Evolutionary conservation across 2,797 vertebrate species (phyloP), one percentile per base, ranked within the genome.

Genomic region (Sebastes diaconus): DNA sequence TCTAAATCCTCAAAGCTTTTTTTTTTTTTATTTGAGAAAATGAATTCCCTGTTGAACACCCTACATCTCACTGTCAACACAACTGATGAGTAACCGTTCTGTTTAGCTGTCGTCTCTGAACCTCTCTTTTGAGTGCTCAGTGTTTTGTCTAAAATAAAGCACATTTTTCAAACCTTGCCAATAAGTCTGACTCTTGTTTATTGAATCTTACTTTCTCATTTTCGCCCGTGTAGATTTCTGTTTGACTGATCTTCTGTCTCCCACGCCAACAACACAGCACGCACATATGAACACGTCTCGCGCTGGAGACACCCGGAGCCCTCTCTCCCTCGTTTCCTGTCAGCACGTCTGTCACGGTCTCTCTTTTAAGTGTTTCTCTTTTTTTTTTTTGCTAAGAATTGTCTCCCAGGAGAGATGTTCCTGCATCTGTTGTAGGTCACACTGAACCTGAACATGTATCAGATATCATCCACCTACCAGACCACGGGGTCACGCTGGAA

Each of bases 351-450:
- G 64, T 73, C 66, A 66, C 4, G 14, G 60, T 73, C 5, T 80
- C 54, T 30, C 18, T 81, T 88, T 84, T 64, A 79, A 74, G 69
- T 50, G 9, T 67, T 78, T 78, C 63, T 52, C 20, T 64, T 46
- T 64, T 70, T 68, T 42, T 42, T 70, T 70, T 64, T 58, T 8
- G 18, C 9, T 9, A 46, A 76, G 50, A 57, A 34, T 64, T 77
- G 75, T 74, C 70, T 76, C 60, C 30, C 42, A 68, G 59, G 85
- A 73, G 73, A 78, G 22, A 74, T 52, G 34, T 52, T 61, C 42
- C 67, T 25, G 27, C 22, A 46, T 75, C 36, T 55, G 73, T 76
- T 74, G 50, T 64, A 74, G 78, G 81, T 85, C 80, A 78, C 39
- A 9, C 30, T 39, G 71, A 84, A 61, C 63, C 57, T 10, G 66